A percentile compares a stretch with the other conserved stretches of the same genome.
Conservation (phyloP, 2,888 invertebrate species). For the Amorpha juglandis region DNA sequence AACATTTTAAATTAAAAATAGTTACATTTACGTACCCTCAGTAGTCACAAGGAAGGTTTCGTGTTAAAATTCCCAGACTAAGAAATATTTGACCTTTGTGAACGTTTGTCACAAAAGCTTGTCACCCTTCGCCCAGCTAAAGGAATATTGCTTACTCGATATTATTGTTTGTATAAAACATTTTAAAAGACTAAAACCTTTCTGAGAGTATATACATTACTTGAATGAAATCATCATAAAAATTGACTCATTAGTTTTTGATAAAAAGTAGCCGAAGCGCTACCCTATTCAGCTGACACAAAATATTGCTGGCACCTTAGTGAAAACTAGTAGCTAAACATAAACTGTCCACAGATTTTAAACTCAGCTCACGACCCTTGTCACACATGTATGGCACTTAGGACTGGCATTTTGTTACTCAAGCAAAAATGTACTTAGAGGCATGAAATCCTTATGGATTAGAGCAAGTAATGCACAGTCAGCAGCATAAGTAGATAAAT, state of each 20-base stretch:
- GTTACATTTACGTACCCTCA: not conserved
- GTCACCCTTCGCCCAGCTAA: not conserved
- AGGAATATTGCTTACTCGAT: not conserved
- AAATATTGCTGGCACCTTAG: not conserved
- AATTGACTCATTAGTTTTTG: no score
- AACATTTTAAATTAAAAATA: no score
- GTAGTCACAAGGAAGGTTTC: not conserved
- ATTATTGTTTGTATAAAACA: no score
- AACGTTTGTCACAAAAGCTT: not conserved
- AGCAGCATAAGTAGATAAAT: not conserved
- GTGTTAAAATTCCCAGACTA: not conserved
- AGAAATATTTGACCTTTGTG: not conserved
- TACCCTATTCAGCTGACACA: not conserved
- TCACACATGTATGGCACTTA: not conserved
- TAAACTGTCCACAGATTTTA: not conserved
- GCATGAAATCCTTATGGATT: not conserved
- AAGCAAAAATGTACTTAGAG: not conserved
- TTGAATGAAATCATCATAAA: no score
- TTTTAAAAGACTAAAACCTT: no score
- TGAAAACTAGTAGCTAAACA: not conserved
- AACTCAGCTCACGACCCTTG: slow-evolving; percentile 4
- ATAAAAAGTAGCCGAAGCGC: not conserved
- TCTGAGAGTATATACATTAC: no score
- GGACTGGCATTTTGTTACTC: slow-evolving; percentile 3
- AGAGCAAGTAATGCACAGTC: not conserved